Evolutionary conservation across 2,888 invertebrate species (phyloP), one percentile per base, ranked within the genome.

Genomic region (Crocallis elinguaria): DNA sequence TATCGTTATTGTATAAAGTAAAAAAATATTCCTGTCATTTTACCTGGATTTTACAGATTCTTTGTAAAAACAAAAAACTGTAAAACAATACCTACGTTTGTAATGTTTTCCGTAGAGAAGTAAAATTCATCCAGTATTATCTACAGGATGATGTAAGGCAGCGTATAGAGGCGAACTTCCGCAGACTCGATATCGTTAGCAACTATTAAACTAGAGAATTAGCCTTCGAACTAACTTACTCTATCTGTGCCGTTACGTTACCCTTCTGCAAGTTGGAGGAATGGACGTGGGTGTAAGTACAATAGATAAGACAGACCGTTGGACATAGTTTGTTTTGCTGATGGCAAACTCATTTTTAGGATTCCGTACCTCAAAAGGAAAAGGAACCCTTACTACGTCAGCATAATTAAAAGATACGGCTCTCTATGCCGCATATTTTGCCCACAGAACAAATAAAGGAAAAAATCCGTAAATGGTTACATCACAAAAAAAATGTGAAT

Each of bases 191-290:
- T 79, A 80, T 76, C 74, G 80, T 81, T 82, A 77, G 69, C 69
- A 79, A 77, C 79, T 79, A 79, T 79, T 80, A 77, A 78, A 77
- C 76, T 71, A 65, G 63, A 61, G 76, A 76, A 80, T 82, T 83
- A 78, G 77, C 76, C 78, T 71, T 66, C 69, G 67, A 73, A 77
- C 79, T 75, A 73, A 77, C 78, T 77, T 80, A 73, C 73, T 79
- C 79, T 65, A 68, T 71, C 72, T 62, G 63, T 12, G 38, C 33
- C 33, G 51, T 30, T 41, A 46, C 30, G 43, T 46, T 36, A 52
- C 44, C 45, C 52, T 35, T 41, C 51, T 23, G 45, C n/a, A 41
- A 52, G 41, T 35, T 45, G 45, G 44, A n/a, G 33, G 33, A 29
- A 3, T n/a, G 30, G 3, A 30, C 41, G 1, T 3, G n/a, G 45